Percentiles rank a stretch among this genome's conserved stretches.
phyloP scores from a whole-genome alignment of 2,113 vertebrate genomes.

The Vidua chalybeata region DNA sequence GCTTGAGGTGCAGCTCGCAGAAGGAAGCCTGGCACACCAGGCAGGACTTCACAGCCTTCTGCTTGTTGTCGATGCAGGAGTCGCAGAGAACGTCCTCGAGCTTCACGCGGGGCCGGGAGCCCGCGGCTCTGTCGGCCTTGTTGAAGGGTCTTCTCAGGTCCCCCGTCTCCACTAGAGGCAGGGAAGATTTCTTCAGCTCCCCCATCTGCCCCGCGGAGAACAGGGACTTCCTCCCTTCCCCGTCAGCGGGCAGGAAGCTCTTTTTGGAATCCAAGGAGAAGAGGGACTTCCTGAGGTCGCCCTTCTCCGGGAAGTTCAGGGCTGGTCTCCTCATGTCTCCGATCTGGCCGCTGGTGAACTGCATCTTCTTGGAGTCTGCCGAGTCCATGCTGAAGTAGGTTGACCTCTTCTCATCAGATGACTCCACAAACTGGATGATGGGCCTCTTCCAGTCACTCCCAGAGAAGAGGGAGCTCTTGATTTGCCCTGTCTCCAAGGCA shows the following conservation, averaged over 20 bases:
- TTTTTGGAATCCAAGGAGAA: slow-evolving; percentile 74
- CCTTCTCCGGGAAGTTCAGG: slow-evolving; percentile 74
- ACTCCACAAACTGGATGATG: slow-evolving; percentile 81
- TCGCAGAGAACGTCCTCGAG: slow-evolving; percentile 87
- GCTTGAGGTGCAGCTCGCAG: slow-evolving; percentile 90
- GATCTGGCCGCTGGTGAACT: slow-evolving; percentile 66
- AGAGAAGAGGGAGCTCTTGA: slow-evolving; percentile 71
- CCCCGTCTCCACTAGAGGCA: slow-evolving; percentile 59
- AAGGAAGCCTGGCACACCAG: slow-evolving; percentile 93
- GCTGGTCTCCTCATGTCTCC: slow-evolving; percentile 67
- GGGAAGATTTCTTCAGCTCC: slow-evolving; percentile 65
- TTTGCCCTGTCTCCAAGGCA: slow-evolving; percentile 64
- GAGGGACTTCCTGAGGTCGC: slow-evolving; percentile 72
- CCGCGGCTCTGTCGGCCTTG: not conserved
- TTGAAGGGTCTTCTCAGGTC: slow-evolving; percentile 65
- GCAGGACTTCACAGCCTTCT: slow-evolving; percentile 91
- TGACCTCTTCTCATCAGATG: slow-evolving; percentile 73
- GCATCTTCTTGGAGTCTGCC: slow-evolving; percentile 67
- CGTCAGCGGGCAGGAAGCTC: slow-evolving; percentile 47
- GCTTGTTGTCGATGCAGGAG: slow-evolving; percentile 90
- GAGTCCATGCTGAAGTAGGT: slow-evolving; percentile 81
- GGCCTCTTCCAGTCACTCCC: slow-evolving; percentile 76
- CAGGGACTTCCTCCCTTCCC: slow-evolving; percentile 51
- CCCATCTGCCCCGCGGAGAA: slow-evolving; percentile 55
- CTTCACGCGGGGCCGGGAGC: slow-evolving; percentile 52